phyloP scores from a whole-genome alignment of 2,113 vertebrate genomes.

The Corythaeola cristata region DNA sequence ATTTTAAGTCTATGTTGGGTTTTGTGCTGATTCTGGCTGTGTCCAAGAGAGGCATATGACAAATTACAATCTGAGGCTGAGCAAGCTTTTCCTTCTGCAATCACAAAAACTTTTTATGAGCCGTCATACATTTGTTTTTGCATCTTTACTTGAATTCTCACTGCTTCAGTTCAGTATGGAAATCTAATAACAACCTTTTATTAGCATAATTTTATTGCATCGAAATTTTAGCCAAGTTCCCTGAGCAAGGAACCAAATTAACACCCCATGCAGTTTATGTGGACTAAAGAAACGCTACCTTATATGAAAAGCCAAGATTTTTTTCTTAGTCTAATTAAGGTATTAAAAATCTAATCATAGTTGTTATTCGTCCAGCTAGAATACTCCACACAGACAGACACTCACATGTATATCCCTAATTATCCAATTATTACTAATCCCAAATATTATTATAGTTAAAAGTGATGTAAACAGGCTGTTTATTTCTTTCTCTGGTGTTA shows the following conservation, averaged over 20 bases:
- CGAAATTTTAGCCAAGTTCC: neutral
- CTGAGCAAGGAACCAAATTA: neutral
- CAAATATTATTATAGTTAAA: neutral
- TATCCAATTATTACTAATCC: neutral
- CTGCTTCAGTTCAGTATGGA: neutral
- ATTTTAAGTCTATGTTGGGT: neutral
- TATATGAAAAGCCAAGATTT: neutral
- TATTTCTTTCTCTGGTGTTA: neutral
- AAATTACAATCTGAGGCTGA: neutral
- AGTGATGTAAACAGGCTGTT: neutral
- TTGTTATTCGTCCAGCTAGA: neutral
- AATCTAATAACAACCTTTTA: neutral
- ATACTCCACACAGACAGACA: neutral
- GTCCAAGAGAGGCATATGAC: neutral
- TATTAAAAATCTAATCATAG: neutral
- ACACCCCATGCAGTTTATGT: neutral
- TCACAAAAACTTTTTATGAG: neutral
- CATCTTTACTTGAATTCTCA: neutral
- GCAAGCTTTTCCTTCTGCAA: neutral
- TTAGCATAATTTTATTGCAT: neutral
- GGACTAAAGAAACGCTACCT: neutral
- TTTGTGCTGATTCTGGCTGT: neutral
- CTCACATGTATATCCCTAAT: neutral
- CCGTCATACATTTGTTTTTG: neutral
- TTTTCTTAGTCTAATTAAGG: neutral